Evolutionary conservation across 2,888 invertebrate species (phyloP).

Genomic region (Agrotis ipsilon): DNA sequence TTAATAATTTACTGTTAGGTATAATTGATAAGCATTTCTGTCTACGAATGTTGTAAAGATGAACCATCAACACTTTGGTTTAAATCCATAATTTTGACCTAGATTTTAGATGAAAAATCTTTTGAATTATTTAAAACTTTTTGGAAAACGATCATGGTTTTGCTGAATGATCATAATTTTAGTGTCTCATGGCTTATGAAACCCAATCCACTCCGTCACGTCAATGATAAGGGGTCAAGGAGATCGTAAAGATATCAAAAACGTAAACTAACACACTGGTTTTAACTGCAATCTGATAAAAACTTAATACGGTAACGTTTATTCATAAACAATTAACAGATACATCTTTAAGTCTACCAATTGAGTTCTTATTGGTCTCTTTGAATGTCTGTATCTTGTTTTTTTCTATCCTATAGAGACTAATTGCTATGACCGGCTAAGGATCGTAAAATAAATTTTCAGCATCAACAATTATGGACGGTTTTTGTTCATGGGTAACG

Average conservation of each 20-base stretch:
- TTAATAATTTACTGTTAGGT: too few relatives aligned
- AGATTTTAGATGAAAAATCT: too few relatives aligned
- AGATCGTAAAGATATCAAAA: slow-evolving; percentile 35
- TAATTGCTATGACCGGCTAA: background rate
- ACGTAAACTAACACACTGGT: slow-evolving; percentile 24
- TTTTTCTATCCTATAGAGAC: too few relatives aligned
- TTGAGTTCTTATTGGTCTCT: too few relatives aligned
- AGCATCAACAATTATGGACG: too few relatives aligned
- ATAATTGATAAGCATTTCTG: too few relatives aligned
- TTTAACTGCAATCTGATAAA: slow-evolving; percentile 44
- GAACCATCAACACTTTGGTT: too few relatives aligned
- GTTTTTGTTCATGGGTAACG: background rate
- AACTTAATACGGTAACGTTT: background rate
- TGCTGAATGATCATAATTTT: background rate
- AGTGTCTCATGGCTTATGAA: slow-evolving; percentile 3
- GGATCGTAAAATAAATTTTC: background rate
- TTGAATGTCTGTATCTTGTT: too few relatives aligned
- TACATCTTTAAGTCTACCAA: background rate
- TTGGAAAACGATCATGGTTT: too few relatives aligned
- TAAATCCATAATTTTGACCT: too few relatives aligned
- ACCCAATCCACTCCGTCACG: background rate
- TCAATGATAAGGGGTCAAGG: slow-evolving; percentile 52
- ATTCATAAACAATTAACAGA: slow-evolving; percentile 1
- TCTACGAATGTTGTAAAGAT: too few relatives aligned
- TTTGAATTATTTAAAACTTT: too few relatives aligned